These are phyloP conservation scores for Hydropsyche betteni DNA, from an alignment of 2,888 invertebrate species.

Conservation along the genomic window DNA sequence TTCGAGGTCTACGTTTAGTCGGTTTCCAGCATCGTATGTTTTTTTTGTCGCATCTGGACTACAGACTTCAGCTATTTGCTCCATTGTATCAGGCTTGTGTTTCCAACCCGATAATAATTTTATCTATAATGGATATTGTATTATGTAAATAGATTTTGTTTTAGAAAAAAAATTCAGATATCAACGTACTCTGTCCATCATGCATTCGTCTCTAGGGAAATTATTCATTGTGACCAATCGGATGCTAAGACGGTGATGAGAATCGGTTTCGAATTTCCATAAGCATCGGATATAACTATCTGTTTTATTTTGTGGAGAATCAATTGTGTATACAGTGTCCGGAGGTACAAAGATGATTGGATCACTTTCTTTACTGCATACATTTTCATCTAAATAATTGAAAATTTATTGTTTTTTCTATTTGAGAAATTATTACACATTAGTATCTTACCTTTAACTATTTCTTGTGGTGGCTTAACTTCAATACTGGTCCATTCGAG, in stretches of 20 bases:
- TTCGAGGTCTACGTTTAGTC: too few species aligned
- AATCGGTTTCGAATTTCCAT: slow-evolving; percentile 15
- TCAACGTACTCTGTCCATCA: neutral
- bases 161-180: neutral
- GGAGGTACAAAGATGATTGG: neutral
- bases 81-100: too few species aligned
- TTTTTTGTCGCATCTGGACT: too few species aligned
- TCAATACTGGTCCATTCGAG: neutral
- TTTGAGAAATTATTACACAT: neutral
- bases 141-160: slow-evolving; percentile 12
- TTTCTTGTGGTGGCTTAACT: too few species aligned
- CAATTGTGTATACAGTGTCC: neutral
- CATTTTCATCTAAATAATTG: too few species aligned
- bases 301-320: too few species aligned
- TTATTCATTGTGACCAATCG: neutral
- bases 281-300: neutral
- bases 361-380: too few species aligned
- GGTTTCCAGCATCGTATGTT: too few species aligned
- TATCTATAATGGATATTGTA: neutral
- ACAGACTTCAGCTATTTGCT: too few species aligned
- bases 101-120: too few species aligned
- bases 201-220: neutral
- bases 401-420: neutral
- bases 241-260: neutral
- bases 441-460: neutral